Conservation (phyloP, 2,113 vertebrate genomes). For the Paramisgurnus dabryanus region DNA sequence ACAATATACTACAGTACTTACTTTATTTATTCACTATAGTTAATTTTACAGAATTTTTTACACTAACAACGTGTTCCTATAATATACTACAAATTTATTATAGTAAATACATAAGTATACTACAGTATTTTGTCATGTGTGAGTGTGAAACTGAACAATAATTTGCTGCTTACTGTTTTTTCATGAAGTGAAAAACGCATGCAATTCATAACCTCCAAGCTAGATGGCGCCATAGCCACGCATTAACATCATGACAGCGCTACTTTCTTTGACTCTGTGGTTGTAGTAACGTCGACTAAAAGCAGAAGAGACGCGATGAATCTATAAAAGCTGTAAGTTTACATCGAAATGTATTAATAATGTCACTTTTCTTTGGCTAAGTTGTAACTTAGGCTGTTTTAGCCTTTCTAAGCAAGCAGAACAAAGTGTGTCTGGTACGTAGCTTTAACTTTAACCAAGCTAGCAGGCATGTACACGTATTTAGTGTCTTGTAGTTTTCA, state of each 20-base stretch:
- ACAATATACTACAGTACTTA: no score
- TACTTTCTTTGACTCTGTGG: background rate
- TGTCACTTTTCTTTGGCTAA: background rate
- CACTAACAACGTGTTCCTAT: no score
- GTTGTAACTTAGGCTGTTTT: no score
- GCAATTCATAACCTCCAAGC: conserved; percentile 18
- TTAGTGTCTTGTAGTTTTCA: background rate
- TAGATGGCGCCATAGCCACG: conserved; percentile 31
- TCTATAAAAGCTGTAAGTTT: conserved; percentile 32
- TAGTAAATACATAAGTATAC: no score
- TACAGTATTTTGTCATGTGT: background rate
- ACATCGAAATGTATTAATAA: background rate
- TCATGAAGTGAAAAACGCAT: background rate
- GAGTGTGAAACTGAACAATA: background rate
- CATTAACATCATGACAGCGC: background rate
- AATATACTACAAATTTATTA: no score
- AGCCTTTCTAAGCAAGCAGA: background rate
- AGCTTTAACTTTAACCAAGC: background rate
- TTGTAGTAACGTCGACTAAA: background rate
- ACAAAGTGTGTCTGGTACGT: background rate
- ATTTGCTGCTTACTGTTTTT: background rate
- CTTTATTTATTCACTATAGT: no score
- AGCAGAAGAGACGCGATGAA: background rate
- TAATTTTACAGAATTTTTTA: no score
- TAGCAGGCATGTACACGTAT: background rate